Conservation (phyloP, 1,140 invertebrate species). For the Pogonognathellus flavescens region DNA sequence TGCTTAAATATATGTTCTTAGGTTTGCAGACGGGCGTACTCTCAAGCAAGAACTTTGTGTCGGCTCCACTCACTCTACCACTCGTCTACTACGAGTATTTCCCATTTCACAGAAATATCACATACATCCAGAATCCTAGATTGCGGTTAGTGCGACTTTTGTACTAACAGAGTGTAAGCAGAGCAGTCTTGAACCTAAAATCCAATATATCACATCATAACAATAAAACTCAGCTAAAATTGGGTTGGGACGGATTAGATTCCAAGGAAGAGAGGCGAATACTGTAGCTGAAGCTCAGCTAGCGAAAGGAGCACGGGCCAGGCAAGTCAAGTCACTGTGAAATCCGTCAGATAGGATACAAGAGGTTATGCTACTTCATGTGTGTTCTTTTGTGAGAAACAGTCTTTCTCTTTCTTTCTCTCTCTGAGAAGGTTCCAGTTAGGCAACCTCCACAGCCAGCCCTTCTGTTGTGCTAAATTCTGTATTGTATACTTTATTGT, state of each 20-base stretch:
- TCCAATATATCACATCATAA: slow-evolving; percentile 33
- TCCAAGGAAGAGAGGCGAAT: slow-evolving; percentile 10
- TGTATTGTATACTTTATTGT: slow-evolving; percentile 5
- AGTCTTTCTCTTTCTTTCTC: no score
- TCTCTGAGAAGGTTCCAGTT: background rate
- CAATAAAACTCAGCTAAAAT: slow-evolving; percentile 49
- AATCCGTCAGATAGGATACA: slow-evolving; percentile 33
- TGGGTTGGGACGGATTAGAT: slow-evolving; percentile 36
- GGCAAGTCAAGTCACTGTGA: slow-evolving; percentile 40
- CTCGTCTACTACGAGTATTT: no score
- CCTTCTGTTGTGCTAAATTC: background rate
- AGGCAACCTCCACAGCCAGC: background rate
- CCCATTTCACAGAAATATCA: no score
- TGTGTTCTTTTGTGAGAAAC: slow-evolving; percentile 6
- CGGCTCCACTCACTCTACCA: no score
- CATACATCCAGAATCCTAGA: no score
- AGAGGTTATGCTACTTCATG: slow-evolving; percentile 33
- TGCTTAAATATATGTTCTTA: no score
- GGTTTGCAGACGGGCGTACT: no score
- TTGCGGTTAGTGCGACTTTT: background rate
- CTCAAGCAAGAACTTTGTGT: no score
- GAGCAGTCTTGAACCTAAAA: background rate
- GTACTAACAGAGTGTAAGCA: background rate
- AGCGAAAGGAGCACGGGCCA: background rate
- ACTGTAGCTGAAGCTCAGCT: background rate